Evolutionary conservation across 2,113 vertebrate species (phyloP), one percentile per base, ranked within the genome.

Genomic region (Rissa tridactyla): DNA sequence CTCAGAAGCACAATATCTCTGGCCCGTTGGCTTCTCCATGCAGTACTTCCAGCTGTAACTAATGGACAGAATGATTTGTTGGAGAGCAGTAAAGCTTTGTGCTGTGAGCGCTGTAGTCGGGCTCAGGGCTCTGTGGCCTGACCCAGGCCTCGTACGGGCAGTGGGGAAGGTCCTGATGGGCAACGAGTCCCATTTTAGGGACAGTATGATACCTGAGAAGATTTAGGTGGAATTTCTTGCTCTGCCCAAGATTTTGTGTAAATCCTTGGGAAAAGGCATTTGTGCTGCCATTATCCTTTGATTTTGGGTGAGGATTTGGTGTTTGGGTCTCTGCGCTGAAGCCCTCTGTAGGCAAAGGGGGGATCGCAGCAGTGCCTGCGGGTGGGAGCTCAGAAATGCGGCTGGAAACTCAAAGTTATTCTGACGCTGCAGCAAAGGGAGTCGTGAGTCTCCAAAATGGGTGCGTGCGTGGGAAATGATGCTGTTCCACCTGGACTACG

Each of bases 1-100:
- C 97, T 95, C 91, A 97, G 97, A 96, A 96, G 78, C 89, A 55
- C 91, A 95, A 80, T 92, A 58, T 96, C 89, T 85, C 9, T 77
- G 84, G 94, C 70, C 91, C 40, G 6, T 92, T 95, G 96, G 94
- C 91, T 95, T 97, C 88, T 77, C 66, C 70, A 22, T 0, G 27
- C 6, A 18, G 40, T 9, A 5, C 51, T 79, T 49, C 30, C n/a
- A 87, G 90, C 86, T 86, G 52, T 51, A 76, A 38, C 54, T 79
- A 9, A 11, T 29, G 83, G 57, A 72, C 38, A 55, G 65, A 77
- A 17, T 51, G 22, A 29, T 65, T 62, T 80, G 65, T 44, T 70
- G 73, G 70, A 72, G 36, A 92, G 88, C 81, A 89, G 49, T 0
- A 10, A 38, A 89, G 40, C 42, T 20, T 75, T 0, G 0, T 88